Evolutionary conservation across 2,113 vertebrate species (phyloP).

Genomic region (Dipodomys stephensi): DNA sequence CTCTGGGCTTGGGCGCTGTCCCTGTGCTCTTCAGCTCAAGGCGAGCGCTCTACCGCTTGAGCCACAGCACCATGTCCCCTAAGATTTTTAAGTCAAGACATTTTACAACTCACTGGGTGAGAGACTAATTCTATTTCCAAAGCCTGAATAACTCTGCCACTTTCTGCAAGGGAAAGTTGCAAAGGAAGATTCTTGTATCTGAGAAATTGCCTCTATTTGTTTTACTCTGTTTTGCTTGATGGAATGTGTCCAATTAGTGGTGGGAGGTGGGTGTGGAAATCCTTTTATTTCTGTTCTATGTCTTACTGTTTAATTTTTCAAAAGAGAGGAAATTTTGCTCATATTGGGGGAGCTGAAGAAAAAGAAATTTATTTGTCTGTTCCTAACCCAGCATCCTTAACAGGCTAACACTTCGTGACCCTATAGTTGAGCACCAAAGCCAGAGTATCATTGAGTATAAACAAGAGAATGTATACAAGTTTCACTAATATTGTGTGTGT

Average conservation of each 20-base stretch:
- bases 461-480: not conserved
- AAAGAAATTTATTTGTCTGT: not conserved
- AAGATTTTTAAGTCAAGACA: constrained; percentile 19
- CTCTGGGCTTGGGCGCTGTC: too few species aligned
- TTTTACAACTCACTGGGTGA: not conserved
- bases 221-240: not conserved
- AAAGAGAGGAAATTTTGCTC: not conserved
- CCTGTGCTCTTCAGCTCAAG: too few species aligned
- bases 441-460: not conserved
- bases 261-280: not conserved
- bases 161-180: not conserved
- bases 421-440: not conserved
- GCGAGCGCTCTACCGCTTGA: too few species aligned
- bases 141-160: not conserved
- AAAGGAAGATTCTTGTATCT: not conserved
- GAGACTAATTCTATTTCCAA: not conserved
- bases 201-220: not conserved
- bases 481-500: not conserved
- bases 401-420: not conserved
- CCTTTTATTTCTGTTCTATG: not conserved
- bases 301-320: not conserved
- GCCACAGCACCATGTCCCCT: not conserved
- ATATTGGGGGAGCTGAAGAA: not conserved
- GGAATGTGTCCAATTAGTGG: not conserved
- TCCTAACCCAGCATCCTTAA: not conserved